Conservation (phyloP, 1,140 invertebrate genomes). For the Lasioglossum albipes region DNA sequence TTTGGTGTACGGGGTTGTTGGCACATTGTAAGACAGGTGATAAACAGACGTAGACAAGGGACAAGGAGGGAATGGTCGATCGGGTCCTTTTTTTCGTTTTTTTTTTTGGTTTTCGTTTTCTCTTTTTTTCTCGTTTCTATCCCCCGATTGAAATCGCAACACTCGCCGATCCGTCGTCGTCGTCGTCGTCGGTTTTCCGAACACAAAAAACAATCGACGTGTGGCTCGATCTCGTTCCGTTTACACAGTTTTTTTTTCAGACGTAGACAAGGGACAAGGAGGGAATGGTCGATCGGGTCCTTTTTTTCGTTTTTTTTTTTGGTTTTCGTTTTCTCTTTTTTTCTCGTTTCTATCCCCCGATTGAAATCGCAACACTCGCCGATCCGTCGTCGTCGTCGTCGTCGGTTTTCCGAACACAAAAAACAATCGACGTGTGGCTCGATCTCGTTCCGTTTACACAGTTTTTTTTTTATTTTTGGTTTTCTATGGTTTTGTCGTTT, state of each 20-base stretch:
- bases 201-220: constrained; percentile 39
- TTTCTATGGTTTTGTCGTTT: constrained; percentile 65
- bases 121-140: no score
- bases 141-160: constrained; percentile 28
- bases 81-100: constrained; percentile 50
- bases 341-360: constrained; percentile 19
- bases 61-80: constrained; percentile 77
- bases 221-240: constrained; percentile 46
- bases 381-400: constrained; percentile 45
- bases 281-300: constrained; percentile 72
- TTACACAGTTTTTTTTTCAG: constrained; percentile 61
- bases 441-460: constrained; percentile 28
- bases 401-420: constrained; percentile 51
- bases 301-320: constrained; percentile 10
- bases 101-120: no score
- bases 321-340: no score
- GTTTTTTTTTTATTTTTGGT: no score
- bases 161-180: constrained; percentile 55
- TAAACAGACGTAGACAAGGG: constrained; percentile 82
- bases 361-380: constrained; percentile 30
- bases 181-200: constrained; percentile 39
- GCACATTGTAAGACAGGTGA: constrained; percentile 75
- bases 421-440: constrained; percentile 42
- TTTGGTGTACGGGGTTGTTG: constrained; percentile 62
- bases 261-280: constrained; percentile 82